phyloP scores from a whole-genome alignment of 1,140 invertebrate genomes.

The Brachionus paranguensis region DNA sequence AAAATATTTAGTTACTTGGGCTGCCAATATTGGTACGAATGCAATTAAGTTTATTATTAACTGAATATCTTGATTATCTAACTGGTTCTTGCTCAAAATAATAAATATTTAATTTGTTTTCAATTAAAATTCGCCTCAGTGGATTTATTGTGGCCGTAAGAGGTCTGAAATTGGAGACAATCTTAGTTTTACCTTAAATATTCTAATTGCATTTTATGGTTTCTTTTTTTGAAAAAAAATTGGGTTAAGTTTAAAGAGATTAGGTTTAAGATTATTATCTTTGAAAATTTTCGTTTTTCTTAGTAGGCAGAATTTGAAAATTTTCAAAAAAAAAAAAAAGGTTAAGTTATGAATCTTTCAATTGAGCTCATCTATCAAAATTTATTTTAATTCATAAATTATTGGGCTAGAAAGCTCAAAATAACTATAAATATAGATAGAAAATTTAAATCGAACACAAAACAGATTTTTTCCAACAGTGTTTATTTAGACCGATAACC shows the following conservation, averaged over 20 bases:
- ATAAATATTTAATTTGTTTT: neutral
- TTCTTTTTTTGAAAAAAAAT: neutral
- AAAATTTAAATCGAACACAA: neutral
- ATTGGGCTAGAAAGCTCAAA: neutral
- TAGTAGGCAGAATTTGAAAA: neutral
- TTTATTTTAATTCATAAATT: conserved; percentile 17
- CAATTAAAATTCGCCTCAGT: neutral
- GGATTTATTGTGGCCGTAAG: neutral
- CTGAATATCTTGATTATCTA: neutral
- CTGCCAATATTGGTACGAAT: neutral
- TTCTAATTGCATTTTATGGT: neutral
- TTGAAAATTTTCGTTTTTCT: neutral
- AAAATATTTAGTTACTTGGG: neutral
- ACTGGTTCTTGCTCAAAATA: neutral
- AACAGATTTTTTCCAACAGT: neutral
- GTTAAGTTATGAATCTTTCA: conserved; percentile 22
- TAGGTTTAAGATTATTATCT: neutral
- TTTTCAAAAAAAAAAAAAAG: neutral
- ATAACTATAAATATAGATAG: neutral
- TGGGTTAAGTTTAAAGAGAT: conserved; percentile 1
- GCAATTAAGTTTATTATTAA: neutral
- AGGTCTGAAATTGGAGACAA: neutral
- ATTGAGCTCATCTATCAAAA: conserved; percentile 3
- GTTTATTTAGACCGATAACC: neutral
- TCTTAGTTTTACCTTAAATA: neutral